Conservation (phyloP, 1,140 invertebrate genomes). For the Aphelenchoides fujianensis region DNA sequence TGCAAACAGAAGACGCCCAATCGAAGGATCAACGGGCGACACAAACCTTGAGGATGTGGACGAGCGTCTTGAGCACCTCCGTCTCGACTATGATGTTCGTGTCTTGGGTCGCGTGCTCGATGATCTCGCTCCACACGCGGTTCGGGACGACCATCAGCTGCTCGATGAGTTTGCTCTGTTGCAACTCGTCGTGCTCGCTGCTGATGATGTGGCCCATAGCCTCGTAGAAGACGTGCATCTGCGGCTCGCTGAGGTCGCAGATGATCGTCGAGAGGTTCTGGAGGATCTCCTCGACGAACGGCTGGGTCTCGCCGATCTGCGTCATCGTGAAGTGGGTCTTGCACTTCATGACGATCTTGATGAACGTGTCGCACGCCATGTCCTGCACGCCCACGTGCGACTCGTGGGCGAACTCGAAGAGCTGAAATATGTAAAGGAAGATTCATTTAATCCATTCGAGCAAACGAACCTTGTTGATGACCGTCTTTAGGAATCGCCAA, state of each 20-base stretch:
- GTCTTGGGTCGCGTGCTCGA: constrained; percentile 91
- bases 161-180: constrained; percentile 89
- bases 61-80: constrained; percentile 92
- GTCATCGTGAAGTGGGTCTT: constrained; percentile 88
- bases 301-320: constrained; percentile 89
- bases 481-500: constrained; percentile 99
- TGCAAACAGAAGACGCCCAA: too few relatives aligned
- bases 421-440: constrained; percentile 49
- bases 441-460: not conserved
- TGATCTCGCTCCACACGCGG: constrained; percentile 98
- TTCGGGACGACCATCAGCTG: constrained; percentile 97
- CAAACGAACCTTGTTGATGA: constrained; percentile 79
- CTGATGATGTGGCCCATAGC: constrained; percentile 98
- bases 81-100: constrained; percentile 91
- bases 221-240: constrained; percentile 99
- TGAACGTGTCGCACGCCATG: constrained; percentile 99
- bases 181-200: constrained; percentile 80
- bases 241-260: constrained; percentile 93
- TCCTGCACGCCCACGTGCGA: constrained; percentile 90
- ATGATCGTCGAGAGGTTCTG: constrained; percentile 92
- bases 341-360: constrained; percentile 99
- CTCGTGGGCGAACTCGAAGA: constrained; percentile 99
- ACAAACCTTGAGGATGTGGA: constrained; percentile 94
- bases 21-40: too few relatives aligned
- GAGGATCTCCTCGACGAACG: constrained; percentile 98